These are phyloP conservation scores for Dissostichus mawsoni DNA, from an alignment of 2,113 vertebrate species.

Conservation along the genomic window DNA sequence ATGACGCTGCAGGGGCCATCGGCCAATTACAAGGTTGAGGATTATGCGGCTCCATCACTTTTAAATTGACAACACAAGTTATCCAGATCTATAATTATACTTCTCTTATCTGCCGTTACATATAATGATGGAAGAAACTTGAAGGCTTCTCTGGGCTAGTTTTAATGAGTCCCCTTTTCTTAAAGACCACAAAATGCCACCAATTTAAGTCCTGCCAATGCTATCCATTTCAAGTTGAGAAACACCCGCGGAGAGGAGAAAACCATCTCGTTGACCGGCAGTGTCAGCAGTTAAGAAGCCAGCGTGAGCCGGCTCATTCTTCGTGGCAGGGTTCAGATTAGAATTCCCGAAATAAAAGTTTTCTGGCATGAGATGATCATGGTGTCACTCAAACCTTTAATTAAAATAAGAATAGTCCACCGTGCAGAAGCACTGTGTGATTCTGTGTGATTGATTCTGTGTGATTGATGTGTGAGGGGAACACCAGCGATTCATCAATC, in stretches of 20 bases:
- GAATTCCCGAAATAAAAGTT: slow-evolving; percentile 95
- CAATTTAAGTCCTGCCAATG: slow-evolving; percentile 99
- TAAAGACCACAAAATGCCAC: slow-evolving; percentile 95
- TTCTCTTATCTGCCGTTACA: slow-evolving; percentile 94
- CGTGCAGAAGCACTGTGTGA: slow-evolving; percentile 28
- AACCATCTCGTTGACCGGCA: slow-evolving; percentile 89
- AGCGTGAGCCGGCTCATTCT: slow-evolving; percentile 91
- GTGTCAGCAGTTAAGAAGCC: slow-evolving; percentile 95
- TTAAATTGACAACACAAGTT: slow-evolving; percentile 98
- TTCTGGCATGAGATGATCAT: slow-evolving; percentile 90
- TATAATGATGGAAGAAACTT: slow-evolving; percentile 94
- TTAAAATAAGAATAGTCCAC: slow-evolving; percentile 85
- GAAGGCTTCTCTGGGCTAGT: slow-evolving; percentile 86
- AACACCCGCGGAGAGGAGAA: slow-evolving; percentile 89
- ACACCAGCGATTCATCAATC: slow-evolving; percentile 1
- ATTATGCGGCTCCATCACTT: slow-evolving; percentile 91
- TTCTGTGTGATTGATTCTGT: too few relatives aligned
- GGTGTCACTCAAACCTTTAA: slow-evolving; percentile 92
- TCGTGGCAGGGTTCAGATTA: slow-evolving; percentile 91
- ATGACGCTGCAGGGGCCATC: slow-evolving; percentile 87
- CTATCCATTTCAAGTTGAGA: slow-evolving; percentile 92
- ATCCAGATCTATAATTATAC: slow-evolving; percentile 97
- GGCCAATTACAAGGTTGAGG: slow-evolving; percentile 86
- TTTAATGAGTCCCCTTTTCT: slow-evolving; percentile 97
- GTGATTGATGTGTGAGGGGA: too few relatives aligned